These are phyloP conservation scores for Tortrix viridana DNA, from an alignment of 2,888 invertebrate species.

Conservation along the genomic window DNA sequence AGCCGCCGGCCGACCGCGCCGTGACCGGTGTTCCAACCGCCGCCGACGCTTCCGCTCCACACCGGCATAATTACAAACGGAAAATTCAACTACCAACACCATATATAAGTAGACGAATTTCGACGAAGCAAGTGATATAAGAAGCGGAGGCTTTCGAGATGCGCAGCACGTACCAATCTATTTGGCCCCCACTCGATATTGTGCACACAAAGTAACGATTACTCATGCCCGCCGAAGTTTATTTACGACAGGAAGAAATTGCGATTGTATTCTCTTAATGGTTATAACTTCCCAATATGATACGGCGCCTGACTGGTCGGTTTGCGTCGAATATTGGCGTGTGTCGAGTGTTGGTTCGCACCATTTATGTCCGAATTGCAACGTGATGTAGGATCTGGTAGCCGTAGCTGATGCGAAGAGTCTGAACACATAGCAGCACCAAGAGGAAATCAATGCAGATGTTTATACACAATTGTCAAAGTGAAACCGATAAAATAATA, in stretches of 20 bases:
- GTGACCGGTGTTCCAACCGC: slow-evolving; percentile 77
- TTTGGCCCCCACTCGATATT: slow-evolving; percentile 75
- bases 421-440: too few relatives aligned
- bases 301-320: slow-evolving; percentile 48
- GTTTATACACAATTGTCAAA: too few relatives aligned
- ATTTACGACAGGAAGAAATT: slow-evolving; percentile 83
- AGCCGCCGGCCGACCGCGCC: slow-evolving; percentile 69
- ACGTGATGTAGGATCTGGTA: neutral
- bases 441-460: too few relatives aligned
- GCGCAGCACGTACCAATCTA: slow-evolving; percentile 77
- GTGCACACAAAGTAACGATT: slow-evolving; percentile 80
- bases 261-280: slow-evolving; percentile 79
- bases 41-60: slow-evolving; percentile 73
- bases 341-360: neutral
- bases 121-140: slow-evolving; percentile 57
- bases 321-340: slow-evolving; percentile 30
- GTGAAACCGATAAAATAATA: too few relatives aligned
- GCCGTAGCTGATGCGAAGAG: too few relatives aligned
- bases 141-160: slow-evolving; percentile 52
- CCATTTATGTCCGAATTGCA: neutral
- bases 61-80: slow-evolving; percentile 78
- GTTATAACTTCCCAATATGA: slow-evolving; percentile 76
- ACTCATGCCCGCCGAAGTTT: slow-evolving; percentile 77
- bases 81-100: slow-evolving; percentile 72
- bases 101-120: slow-evolving; percentile 70